phyloP scores from a whole-genome alignment of 2,113 vertebrate genomes.

The Pristiophorus japonicus region DNA sequence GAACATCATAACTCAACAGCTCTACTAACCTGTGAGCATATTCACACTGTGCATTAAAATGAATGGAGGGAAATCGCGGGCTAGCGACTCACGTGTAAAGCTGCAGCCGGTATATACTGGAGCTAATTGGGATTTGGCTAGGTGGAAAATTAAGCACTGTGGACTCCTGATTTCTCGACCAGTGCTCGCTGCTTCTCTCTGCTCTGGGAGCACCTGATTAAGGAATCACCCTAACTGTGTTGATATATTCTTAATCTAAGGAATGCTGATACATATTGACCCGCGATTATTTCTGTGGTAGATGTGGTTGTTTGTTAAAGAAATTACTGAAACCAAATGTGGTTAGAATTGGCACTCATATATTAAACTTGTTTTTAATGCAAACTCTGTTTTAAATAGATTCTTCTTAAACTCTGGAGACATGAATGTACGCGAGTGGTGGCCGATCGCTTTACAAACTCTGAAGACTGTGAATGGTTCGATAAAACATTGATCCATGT shows the following conservation, averaged over 20 bases:
- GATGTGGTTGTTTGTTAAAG: not conserved
- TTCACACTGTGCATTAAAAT: too few species aligned
- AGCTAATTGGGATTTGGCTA: not conserved
- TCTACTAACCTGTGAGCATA: too few species aligned
- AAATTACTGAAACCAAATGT: not conserved
- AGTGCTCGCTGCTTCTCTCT: not conserved
- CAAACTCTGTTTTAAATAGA: constrained; percentile 49
- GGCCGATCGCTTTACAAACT: constrained; percentile 78
- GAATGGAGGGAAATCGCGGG: not conserved
- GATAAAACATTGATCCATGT: constrained; percentile 63
- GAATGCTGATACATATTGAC: not conserved
- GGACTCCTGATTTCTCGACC: not conserved
- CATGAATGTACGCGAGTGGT: constrained; percentile 90
- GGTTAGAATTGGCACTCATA: not conserved
- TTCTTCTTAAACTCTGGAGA: constrained; percentile 77
- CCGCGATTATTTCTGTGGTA: not conserved
- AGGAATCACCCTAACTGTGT: not conserved
- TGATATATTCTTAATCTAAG: not conserved
- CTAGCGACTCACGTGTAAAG: not conserved
- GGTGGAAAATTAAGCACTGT: not conserved
- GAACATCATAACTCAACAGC: too few species aligned
- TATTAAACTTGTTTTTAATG: not conserved
- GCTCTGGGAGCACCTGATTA: not conserved
- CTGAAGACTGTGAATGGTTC: constrained; percentile 80
- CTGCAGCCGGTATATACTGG: not conserved